Evolutionary conservation across 2,797 vertebrate genomes (phyloP).

Genomic region (Cossypha niveicapilla): DNA sequence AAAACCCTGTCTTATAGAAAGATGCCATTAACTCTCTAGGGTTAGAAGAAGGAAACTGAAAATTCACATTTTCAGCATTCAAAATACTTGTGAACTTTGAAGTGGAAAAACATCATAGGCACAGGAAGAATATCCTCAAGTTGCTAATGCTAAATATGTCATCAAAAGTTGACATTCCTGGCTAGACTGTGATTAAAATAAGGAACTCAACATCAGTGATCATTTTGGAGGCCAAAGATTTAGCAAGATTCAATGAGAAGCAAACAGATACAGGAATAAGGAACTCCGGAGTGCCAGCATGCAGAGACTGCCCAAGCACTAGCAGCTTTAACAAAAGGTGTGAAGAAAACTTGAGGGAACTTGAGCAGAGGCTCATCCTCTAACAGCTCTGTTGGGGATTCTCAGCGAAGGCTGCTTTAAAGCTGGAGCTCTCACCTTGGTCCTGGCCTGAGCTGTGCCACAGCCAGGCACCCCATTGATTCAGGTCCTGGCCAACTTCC

Average conservation of each 20-base stretch:
- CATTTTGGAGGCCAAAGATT: not conserved
- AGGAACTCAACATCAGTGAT: too few species aligned
- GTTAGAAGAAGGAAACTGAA: not conserved
- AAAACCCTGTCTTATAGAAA: not conserved
- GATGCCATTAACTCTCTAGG: not conserved
- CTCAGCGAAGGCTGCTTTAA: not conserved
- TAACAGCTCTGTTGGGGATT: not conserved
- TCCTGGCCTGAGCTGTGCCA: not conserved
- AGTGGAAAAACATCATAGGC: not conserved
- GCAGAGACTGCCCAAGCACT: not conserved
- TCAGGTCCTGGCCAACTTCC: not conserved
- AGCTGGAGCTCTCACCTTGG: not conserved
- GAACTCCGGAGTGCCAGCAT: not conserved
- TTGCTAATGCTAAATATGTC: not conserved
- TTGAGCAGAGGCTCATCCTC: not conserved
- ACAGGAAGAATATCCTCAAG: not conserved
- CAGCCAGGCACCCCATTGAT: not conserved
- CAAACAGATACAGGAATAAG: not conserved
- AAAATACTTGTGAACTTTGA: not conserved
- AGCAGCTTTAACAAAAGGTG: not conserved
- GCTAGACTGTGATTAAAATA: not conserved
- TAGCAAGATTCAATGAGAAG: not conserved
- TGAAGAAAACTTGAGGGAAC: not conserved
- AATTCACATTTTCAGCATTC: not conserved
- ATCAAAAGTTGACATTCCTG: not conserved